These are phyloP conservation scores for Drosophila meridionalis DNA, from an alignment of 2,888 invertebrate species.

Conservation along the genomic window DNA sequence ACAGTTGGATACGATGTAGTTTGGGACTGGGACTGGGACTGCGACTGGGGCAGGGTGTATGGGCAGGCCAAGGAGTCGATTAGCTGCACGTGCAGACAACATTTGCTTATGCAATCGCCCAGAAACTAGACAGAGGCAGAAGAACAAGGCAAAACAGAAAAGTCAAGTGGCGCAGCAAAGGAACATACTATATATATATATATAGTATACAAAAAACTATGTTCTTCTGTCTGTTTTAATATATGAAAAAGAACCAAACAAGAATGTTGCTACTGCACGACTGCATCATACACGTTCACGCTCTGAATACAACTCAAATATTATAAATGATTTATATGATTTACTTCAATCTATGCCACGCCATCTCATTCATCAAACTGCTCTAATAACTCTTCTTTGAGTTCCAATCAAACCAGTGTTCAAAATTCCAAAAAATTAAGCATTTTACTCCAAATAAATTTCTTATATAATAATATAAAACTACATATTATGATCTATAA, in stretches of 20 bases:
- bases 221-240: constrained; percentile 19
- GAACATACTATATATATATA: too few relatives aligned
- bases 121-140: constrained; percentile 37
- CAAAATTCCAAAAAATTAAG: too few relatives aligned
- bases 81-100: constrained; percentile 58
- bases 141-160: background rate
- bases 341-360: background rate
- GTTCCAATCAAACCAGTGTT: too few relatives aligned
- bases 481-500: too few relatives aligned
- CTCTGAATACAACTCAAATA: background rate
- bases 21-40: background rate
- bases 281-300: background rate
- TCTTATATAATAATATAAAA: too few relatives aligned
- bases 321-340: background rate
- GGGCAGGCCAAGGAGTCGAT: constrained; percentile 19
- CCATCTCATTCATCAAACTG: background rate
- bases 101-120: constrained; percentile 59
- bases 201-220: background rate
- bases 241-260: background rate
- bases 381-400: too few relatives aligned
- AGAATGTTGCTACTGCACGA: background rate
- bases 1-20: constrained; percentile 32
- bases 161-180: constrained; percentile 7
- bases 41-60: background rate
- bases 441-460: too few relatives aligned